phyloP scores from a whole-genome alignment of 2,888 invertebrate species.

The Stenchaetothrips biformis region DNA sequence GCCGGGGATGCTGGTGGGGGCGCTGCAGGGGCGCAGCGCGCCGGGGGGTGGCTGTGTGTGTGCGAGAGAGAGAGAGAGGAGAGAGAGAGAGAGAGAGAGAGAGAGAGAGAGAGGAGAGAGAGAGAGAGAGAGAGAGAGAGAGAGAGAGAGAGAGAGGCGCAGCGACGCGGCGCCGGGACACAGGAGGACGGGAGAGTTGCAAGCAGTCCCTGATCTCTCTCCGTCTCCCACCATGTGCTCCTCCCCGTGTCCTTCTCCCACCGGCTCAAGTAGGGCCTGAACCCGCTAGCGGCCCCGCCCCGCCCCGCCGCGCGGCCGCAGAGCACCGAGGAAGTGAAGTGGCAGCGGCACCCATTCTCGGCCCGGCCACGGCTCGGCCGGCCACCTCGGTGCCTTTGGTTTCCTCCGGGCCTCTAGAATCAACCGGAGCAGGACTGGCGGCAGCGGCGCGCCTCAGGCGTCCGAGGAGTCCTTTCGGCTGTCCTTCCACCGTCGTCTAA shows the following conservation, averaged over 20 bases:
- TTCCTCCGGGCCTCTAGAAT: no score
- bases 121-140: neutral
- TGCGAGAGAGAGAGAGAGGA: no score
- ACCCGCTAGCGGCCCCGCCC: conserved; percentile 5
- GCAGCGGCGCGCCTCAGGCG: no score
- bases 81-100: no score
- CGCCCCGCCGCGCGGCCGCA: neutral
- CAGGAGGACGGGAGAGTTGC: neutral
- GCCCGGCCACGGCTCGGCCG: neutral
- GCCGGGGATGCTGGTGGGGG: no score
- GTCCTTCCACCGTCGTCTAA: neutral
- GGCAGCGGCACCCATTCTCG: neutral
- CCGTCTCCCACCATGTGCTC: neutral
- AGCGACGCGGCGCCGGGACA: no score
- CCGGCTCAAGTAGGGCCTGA: conserved; percentile 14
- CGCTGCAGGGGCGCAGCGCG: no score
- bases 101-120: neutral
- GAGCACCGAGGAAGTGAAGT: neutral
- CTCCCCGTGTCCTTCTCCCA: neutral
- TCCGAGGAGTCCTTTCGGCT: neutral
- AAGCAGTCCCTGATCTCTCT: neutral
- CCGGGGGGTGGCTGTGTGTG: no score
- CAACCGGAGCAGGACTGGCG: no score
- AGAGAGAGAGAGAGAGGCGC: neutral
- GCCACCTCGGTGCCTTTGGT: no score